Evolutionary conservation across 2,888 invertebrate species (phyloP).

Genomic region (Nemoura dubitans): DNA sequence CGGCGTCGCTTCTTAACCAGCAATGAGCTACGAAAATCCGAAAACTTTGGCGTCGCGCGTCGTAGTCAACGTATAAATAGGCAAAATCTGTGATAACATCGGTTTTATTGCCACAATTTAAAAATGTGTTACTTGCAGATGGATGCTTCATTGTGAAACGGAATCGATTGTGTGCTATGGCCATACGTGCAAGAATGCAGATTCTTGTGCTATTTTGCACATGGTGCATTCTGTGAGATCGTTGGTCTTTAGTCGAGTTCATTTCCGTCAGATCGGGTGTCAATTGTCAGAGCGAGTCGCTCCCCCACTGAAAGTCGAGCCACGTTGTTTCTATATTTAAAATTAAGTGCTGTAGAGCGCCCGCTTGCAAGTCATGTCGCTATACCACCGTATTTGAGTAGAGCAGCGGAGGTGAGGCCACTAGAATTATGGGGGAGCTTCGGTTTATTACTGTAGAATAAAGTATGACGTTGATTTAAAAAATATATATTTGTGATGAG

Average conservation of each 20-base stretch:
- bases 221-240: neutral
- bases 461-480: too few relatives aligned
- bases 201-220: neutral
- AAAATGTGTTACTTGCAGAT: neutral
- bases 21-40: slow-evolving; percentile 24
- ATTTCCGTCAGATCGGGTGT: neutral
- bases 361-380: neutral
- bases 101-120: neutral
- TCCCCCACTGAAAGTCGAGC: neutral
- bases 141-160: neutral
- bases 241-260: neutral
- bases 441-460: too few relatives aligned
- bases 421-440: too few relatives aligned
- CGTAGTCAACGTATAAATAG: neutral
- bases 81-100: slow-evolving; percentile 12
- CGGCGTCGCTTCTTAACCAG: neutral
- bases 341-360: neutral
- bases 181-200: neutral
- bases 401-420: too few relatives aligned
- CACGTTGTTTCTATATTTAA: neutral
- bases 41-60: neutral
- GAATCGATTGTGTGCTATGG: neutral
- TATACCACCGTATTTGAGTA: neutral
- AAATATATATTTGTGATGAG: too few relatives aligned
- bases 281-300: neutral